Evolutionary conservation across 2,797 vertebrate species (phyloP).

Genomic region (Coregonus ussuriensis): DNA sequence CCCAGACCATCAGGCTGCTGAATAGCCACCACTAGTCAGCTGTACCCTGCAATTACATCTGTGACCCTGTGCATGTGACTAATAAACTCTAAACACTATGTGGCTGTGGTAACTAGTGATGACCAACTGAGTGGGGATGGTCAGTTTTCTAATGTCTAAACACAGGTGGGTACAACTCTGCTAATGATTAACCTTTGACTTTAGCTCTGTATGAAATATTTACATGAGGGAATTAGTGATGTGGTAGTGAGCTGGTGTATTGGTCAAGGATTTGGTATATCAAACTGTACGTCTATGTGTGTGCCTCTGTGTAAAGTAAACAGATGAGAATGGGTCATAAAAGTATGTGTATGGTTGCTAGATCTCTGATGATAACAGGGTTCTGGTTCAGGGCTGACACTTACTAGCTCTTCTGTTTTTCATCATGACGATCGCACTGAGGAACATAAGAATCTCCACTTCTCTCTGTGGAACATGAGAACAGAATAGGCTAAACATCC

Average conservation of each 20-base stretch:
- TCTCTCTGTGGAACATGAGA: conserved; percentile 79
- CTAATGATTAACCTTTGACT: conserved; percentile 3
- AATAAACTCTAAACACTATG: too few species aligned
- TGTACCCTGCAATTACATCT: too few species aligned
- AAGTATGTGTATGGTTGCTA: not conserved
- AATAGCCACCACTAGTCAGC: too few species aligned
- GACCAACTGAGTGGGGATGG: not conserved
- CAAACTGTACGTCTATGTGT: not conserved
- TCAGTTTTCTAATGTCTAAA: not conserved
- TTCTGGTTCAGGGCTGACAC: conserved; percentile 45
- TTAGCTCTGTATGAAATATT: not conserved
- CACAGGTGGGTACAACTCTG: not conserved
- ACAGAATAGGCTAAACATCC: not conserved
- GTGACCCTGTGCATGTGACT: too few species aligned
- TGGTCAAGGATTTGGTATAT: not conserved
- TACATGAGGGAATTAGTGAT: not conserved
- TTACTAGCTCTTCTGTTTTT: conserved; percentile 96
- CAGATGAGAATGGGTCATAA: not conserved
- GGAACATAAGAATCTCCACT: conserved; percentile 96
- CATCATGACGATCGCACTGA: conserved; percentile 98
- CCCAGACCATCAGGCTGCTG: too few species aligned
- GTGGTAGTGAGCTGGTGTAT: not conserved
- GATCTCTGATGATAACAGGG: not conserved
- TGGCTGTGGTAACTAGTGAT: too few species aligned
- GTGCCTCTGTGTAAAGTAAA: not conserved